Conservation (phyloP, 1,140 invertebrate genomes). For the Brachionus sp. region DNA sequence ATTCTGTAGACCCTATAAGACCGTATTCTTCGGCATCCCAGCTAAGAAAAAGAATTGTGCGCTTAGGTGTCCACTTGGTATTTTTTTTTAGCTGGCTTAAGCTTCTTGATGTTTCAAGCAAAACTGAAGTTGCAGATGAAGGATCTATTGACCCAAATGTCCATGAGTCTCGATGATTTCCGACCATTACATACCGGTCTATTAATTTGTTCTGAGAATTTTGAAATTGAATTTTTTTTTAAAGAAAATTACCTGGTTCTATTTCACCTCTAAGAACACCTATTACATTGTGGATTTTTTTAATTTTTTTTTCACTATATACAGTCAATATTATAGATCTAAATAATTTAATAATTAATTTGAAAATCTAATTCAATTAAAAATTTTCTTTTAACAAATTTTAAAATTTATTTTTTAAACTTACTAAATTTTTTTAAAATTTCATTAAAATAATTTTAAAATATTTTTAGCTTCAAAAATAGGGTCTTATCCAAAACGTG, state of each 20-base stretch:
- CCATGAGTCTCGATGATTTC: conserved; percentile 66
- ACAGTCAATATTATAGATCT: conserved; percentile 50
- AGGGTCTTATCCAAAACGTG: too few relatives aligned
- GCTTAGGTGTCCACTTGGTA: conserved; percentile 59
- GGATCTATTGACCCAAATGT: conserved; percentile 64
- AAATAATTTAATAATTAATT: not conserved
- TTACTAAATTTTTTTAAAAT: too few relatives aligned
- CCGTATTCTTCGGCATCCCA: conserved; percentile 64
- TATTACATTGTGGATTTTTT: conserved; percentile 60
- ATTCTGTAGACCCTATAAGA: conserved; percentile 61
- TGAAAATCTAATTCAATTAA: too few relatives aligned
- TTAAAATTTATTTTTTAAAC: too few relatives aligned
- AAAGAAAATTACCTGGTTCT: conserved; percentile 55
- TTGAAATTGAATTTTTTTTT: too few relatives aligned
- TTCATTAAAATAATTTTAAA: too few relatives aligned
- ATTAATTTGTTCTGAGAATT: not conserved
- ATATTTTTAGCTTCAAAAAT: too few relatives aligned
- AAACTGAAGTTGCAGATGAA: conserved; percentile 60
- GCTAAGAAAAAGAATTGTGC: conserved; percentile 61
- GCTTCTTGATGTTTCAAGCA: conserved; percentile 62
- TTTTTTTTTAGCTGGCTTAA: conserved; percentile 56
- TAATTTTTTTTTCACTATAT: conserved; percentile 49
- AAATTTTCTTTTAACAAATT: too few relatives aligned
- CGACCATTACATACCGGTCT: conserved; percentile 64
- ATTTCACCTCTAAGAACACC: conserved; percentile 59